Conservation (phyloP, 2,797 vertebrate species). For the Balearica regulorum region DNA sequence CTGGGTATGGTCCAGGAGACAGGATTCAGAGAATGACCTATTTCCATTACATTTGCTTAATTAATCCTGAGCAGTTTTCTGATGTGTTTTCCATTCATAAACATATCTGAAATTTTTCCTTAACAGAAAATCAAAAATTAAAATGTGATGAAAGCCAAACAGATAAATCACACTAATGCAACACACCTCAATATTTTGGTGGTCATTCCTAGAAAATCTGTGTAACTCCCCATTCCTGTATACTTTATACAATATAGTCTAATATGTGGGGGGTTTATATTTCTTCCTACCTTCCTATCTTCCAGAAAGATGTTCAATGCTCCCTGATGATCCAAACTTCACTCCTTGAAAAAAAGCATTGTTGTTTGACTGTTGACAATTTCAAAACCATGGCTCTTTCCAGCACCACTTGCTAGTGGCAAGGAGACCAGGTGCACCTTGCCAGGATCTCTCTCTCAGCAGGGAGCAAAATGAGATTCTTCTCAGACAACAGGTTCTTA, state of each 20-base stretch:
- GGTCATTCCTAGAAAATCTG: neutral
- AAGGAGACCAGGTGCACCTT: neutral
- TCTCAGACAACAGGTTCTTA: neutral
- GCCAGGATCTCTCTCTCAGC: neutral
- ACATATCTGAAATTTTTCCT: neutral
- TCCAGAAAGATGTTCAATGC: neutral
- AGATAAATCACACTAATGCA: neutral
- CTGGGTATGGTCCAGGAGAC: neutral
- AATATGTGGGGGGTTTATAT: neutral
- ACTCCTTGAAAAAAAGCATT: accelerated
- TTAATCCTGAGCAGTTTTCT: neutral
- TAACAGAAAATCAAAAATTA: neutral
- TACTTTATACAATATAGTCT: neutral
- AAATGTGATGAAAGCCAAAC: neutral
- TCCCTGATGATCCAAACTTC: neutral
- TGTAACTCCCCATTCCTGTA: neutral
- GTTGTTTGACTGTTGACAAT: neutral
- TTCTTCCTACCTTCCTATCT: neutral
- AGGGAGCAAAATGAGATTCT: neutral
- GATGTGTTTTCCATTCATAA: neutral
- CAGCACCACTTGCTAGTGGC: neutral
- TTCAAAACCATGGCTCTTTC: neutral
- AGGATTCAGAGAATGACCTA: neutral
- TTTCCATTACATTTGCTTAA: neutral
- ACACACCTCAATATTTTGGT: neutral